Conservation (phyloP, 2,113 vertebrate species). For the Camelus dromedarius region DNA sequence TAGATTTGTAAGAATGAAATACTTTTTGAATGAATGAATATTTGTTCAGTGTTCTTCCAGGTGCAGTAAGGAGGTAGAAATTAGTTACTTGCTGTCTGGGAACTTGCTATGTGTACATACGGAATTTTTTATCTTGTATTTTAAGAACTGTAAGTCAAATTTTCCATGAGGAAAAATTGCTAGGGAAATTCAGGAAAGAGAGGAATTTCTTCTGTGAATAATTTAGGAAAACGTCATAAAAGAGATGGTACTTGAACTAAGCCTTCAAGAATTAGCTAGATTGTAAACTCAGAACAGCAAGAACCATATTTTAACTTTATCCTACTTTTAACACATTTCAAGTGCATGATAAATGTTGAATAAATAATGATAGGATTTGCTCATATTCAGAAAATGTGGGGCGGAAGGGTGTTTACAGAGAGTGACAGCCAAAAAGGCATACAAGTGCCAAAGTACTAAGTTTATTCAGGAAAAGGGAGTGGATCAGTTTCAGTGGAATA, state of each 20-base stretch:
- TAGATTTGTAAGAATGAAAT: constrained; percentile 55
- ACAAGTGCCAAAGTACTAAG: not conserved
- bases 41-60: not conserved
- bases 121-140: not conserved
- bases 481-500: constrained; percentile 33
- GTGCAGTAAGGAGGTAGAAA: constrained; percentile 1
- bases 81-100: constrained; percentile 30
- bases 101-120: not conserved
- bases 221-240: constrained; percentile 8
- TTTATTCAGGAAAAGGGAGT: constrained; percentile 25
- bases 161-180: constrained; percentile 1
- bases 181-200: not conserved
- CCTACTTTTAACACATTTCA: not conserved
- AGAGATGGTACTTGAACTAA: not conserved
- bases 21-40: constrained; percentile 28
- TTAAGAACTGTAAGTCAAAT: constrained; percentile 40
- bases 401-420: not conserved
- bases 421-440: not conserved
- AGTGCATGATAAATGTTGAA: not conserved
- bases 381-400: not conserved
- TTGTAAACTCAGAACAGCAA: constrained; percentile 23
- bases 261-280: not conserved
- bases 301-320: constrained; percentile 14
- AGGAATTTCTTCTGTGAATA: constrained; percentile 12
- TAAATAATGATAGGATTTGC: constrained; percentile 16